These are phyloP conservation scores for Enteromius viviparus DNA, from an alignment of 2,797 vertebrate species.

Conservation along the genomic window DNA sequence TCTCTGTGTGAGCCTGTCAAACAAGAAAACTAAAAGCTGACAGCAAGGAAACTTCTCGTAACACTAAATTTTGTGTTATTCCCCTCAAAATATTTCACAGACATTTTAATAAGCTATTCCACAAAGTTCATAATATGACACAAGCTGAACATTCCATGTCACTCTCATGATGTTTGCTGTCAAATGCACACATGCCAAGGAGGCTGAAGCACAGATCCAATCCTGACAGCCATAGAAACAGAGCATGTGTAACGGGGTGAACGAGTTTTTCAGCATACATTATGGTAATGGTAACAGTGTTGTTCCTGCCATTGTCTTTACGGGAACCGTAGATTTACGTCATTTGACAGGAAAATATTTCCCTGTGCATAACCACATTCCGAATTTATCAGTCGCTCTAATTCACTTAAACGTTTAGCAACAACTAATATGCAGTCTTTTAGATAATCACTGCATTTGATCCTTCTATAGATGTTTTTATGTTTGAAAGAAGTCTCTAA, in stretches of 20 bases:
- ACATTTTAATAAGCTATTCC: not conserved
- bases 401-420: not conserved
- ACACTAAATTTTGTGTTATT: not conserved
- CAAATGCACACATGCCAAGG: not conserved
- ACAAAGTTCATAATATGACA: not conserved
- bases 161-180: not conserved
- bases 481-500: not conserved
- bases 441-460: not conserved
- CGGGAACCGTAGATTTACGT: not conserved
- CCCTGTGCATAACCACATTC: not conserved
- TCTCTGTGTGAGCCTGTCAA: not conserved
- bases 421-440: not conserved
- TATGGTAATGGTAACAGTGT: not conserved
- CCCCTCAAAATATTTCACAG: not conserved
- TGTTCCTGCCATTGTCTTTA: not conserved
- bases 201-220: not conserved
- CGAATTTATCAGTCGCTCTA: not conserved
- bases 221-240: not conserved
- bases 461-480: too few relatives aligned
- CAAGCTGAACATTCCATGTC: not conserved
- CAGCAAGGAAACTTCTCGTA: not conserved
- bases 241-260: not conserved
- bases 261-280: slow-evolving; percentile 7
- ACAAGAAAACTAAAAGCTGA: not conserved
- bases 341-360: not conserved